Base-by-base conservation (phyloP, 30 jellyfish, hydroid and myxozoan species). In the Mastigias papua region DNA sequence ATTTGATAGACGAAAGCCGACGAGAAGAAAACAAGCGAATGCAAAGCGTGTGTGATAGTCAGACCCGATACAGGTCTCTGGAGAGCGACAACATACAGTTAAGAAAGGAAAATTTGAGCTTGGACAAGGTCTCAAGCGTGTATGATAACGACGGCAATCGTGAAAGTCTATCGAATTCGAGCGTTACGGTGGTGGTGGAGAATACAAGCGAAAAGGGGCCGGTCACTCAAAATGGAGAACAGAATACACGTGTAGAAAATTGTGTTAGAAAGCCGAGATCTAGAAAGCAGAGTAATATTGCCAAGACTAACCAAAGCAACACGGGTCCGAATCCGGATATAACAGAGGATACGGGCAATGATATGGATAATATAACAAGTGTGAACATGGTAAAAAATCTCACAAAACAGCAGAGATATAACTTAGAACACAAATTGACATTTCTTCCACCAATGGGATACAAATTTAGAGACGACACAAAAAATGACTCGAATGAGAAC, bases 311-410 rank as follows among this genome's bases (percentile, higher is more conserved):
- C 15, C 48, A 13, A 27, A 25, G 42, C 74, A 25, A 5, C 9
- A 20, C 1, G 9, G 74, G 23, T 11, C 13, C 13, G 42, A 22
- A 26, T 20, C 3, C 19, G 21, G 74, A 63, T 20, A 63, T 49
- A 30, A 51, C 57, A 29, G 74, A 31, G 9, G 75, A 76, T 7
- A 20, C 26, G 22, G 60, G n/a, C 2, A 63, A 2, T 32, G 60
- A 17, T 30, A 6, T 76, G 46, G 84, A 50, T 20, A 58, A 58
- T 37, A 70, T 33, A 33, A 30, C 86, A 21, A 34, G 79, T 7
- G 81, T 84, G n/a, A 72, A 69, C 25, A 84, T 84, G 93, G 78
- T 84, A 34, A 84, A 84, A 46, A 84, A 84, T 49, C 71, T 84
- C 25, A 35, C 83, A 60, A 84, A 84, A 62, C 76, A 84, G 50